A percentile compares a stretch with the other conserved stretches of the same genome.
Conservation (phyloP, 2,797 vertebrate genomes). For the Phrynocephalus forsythii region DNA sequence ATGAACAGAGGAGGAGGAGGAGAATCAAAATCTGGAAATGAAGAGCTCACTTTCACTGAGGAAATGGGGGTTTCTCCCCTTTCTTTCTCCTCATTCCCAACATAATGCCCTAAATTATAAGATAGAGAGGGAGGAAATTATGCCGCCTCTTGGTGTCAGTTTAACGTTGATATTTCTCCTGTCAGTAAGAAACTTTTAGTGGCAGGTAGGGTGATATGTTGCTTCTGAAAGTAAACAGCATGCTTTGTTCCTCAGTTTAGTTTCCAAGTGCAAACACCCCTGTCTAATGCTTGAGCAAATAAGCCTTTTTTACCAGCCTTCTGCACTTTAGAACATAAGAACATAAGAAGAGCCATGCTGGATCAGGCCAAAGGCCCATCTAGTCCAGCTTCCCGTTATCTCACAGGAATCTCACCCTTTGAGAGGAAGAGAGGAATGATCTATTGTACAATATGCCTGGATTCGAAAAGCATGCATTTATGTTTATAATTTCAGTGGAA, state of each 20-base stretch:
- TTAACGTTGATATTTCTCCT: conserved; percentile 14
- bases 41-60: conserved; percentile 27
- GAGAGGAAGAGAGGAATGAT: neutral
- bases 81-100: neutral
- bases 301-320: neutral
- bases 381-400: too few species aligned
- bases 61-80: conserved; percentile 27
- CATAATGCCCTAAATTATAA: neutral
- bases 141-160: conserved; percentile 13
- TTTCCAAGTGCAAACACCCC: neutral
- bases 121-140: neutral
- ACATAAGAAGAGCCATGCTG: too few species aligned
- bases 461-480: neutral
- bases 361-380: too few species aligned
- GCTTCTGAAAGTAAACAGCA: neutral
- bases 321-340: neutral
- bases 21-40: conserved; percentile 37
- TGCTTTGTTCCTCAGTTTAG: neutral
- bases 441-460: neutral
- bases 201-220: neutral
- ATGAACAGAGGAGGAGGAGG: conserved; percentile 38
- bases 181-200: neutral
- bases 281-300: conserved; percentile 13
- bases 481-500: neutral
- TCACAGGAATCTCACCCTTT: neutral